Evolutionary conservation across 2,113 vertebrate genomes (phyloP).

Genomic region (Nicator chloris): DNA sequence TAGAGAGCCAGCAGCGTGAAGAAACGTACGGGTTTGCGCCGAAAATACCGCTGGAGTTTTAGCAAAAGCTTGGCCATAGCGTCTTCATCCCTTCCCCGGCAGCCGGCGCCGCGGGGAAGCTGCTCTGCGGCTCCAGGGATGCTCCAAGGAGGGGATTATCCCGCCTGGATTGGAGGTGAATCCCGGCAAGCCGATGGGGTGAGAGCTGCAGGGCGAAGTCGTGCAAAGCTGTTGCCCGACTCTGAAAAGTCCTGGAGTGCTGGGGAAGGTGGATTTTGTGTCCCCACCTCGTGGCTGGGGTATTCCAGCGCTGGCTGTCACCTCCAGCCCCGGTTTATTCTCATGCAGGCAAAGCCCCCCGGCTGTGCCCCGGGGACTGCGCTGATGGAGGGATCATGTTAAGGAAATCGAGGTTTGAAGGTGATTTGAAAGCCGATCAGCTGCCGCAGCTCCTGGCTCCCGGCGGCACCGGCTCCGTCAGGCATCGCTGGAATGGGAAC

Average conservation of each 20-base stretch:
- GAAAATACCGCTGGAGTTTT: constrained; percentile 92
- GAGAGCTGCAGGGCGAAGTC: rapidly evolving
- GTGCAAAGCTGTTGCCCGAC: not conserved
- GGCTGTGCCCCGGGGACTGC: not conserved
- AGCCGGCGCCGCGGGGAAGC: not conserved
- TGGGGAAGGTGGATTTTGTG: not conserved
- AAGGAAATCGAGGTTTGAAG: constrained; percentile 64
- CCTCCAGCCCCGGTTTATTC: not conserved
- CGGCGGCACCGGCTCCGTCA: constrained; percentile 19
- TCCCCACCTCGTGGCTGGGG: not conserved
- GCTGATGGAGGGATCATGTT: constrained; percentile 46
- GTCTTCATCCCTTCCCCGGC: constrained; percentile 66
- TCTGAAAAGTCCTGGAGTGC: not conserved
- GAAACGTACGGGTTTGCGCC: constrained; percentile 88
- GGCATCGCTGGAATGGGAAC: constrained; percentile 41
- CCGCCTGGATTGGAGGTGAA: not conserved
- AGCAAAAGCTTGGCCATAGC: constrained; percentile 90
- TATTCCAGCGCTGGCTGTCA: not conserved
- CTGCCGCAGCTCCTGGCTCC: constrained; percentile 45
- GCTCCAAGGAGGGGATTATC: not conserved
- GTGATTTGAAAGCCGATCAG: constrained; percentile 77
- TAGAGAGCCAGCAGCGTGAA: constrained; percentile 92
- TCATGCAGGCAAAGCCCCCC: constrained; percentile 8
- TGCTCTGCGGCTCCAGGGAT: not conserved
- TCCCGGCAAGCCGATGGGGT: not conserved